Base-by-base conservation (phyloP, 2,797 vertebrate genomes). In the Spinibarbus caldwelli region DNA sequence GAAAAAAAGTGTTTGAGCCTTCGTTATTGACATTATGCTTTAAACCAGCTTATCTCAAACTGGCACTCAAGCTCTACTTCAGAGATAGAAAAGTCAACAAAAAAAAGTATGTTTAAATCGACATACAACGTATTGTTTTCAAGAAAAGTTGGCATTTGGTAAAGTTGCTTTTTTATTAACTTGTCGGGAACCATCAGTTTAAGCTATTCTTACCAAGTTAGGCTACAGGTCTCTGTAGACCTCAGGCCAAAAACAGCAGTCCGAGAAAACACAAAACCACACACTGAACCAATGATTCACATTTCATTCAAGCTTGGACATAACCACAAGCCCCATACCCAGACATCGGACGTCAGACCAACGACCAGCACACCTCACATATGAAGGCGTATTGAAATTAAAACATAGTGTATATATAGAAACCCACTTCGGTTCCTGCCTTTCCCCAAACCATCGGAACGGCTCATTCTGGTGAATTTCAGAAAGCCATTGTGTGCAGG, bases 401-500 rank as follows among this genome's bases (percentile, higher is more conserved):
- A 75, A 75, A 64, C 54, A 34, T 21, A 10, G 21, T 15, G 7
- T 47, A 64, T 34, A 73, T 47, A 73, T 47, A 57, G 29, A 29
- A 64, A 73, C 11, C 29, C 9, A 5, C 68, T 59, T 82, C 15
- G 7, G n/a, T 45, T 82, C 49, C 36, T 71, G 70, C 54, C 38
- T 73, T 62, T 62, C 10, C 49, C 19, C 57, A 77, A 84, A 89
- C 68, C 41, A 52, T 31, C 81, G 66, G 2, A 45, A 82, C 14
- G 64, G 34, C 62, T 83, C 76, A 75, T 62, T 66, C 38, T 85
- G 47, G 43, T 68, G 73, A 85, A 86, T 67, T 73, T 87, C 71
- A 43, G 64, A 78, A 72, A 86, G 62, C 79, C 31, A 67, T 67
- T 59, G 67, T 80, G 49, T 49, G 78, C 90, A 87, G 89, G 93